Evolutionary conservation across 2,113 vertebrate species (phyloP).

Genomic region (Struthio camelus): DNA sequence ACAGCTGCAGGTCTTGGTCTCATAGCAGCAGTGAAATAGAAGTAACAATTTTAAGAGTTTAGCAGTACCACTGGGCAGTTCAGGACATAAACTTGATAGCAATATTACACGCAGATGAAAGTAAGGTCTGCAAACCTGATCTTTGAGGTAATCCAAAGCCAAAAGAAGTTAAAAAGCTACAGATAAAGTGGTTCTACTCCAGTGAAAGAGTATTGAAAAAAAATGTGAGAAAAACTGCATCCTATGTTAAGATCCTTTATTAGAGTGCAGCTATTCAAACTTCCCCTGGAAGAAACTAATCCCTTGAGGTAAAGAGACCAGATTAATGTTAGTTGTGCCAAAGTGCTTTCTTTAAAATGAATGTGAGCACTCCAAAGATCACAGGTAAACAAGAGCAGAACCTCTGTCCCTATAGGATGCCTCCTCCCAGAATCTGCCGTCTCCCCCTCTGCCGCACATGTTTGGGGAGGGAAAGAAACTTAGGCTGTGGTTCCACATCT

Average conservation of each 20-base stretch:
- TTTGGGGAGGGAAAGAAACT: constrained; percentile 29
- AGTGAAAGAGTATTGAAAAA: not conserved
- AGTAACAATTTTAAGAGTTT: not conserved
- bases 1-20: not conserved
- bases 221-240: not conserved
- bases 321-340: not conserved
- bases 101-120: not conserved
- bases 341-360: constrained; percentile 47
- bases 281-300: constrained; percentile 20
- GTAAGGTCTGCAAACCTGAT: not conserved
- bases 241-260: not conserved
- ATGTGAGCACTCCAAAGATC: constrained; percentile 8
- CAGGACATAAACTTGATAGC: not conserved
- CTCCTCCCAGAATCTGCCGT: not conserved
- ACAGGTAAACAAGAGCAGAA: not conserved
- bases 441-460: constrained; percentile 9
- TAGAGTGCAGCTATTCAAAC: constrained; percentile 3
- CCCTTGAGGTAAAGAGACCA: not conserved
- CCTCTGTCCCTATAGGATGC: constrained; percentile 28
- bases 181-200: not conserved
- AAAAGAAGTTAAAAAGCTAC: not conserved
- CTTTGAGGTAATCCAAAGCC: not conserved
- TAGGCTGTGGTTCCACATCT: constrained; percentile 33
- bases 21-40: not conserved
- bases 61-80: not conserved